These are phyloP conservation scores for Oryctes rhinoceros DNA, from an alignment of 1,140 invertebrate species.

Conservation along the genomic window DNA sequence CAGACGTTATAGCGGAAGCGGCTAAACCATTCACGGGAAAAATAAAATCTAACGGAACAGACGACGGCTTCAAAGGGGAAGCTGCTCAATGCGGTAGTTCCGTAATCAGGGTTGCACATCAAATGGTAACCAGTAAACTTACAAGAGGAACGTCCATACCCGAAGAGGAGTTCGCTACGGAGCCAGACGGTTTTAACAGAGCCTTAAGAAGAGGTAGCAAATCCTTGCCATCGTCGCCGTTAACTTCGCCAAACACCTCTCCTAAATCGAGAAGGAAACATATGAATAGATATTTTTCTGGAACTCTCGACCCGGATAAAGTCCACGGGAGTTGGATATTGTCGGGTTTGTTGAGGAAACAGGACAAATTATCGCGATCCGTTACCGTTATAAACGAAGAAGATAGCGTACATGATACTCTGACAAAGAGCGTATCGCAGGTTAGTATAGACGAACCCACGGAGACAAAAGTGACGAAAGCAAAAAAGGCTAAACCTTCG, in stretches of 20 bases:
- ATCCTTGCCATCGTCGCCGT: constrained; percentile 74
- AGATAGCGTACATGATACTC: constrained; percentile 52
- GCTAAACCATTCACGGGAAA: constrained; percentile 39
- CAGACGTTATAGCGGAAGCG: neutral
- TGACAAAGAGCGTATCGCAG: constrained; percentile 46
- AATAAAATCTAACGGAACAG: constrained; percentile 69
- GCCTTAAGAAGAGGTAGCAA: constrained; percentile 68
- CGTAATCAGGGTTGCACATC: constrained; percentile 75
- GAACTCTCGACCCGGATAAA: constrained; percentile 61
- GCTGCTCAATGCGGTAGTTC: constrained; percentile 75
- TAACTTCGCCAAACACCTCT: constrained; percentile 69
- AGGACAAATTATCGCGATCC: constrained; percentile 62
- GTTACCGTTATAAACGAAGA: constrained; percentile 61
- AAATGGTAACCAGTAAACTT: constrained; percentile 70
- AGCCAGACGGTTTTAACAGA: constrained; percentile 56
- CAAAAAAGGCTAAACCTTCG: constrained; percentile 68
- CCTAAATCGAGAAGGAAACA: constrained; percentile 65
- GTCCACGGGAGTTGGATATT: constrained; percentile 66
- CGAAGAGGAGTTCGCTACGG: constrained; percentile 50
- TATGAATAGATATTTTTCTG: constrained; percentile 64
- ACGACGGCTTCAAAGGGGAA: constrained; percentile 76
- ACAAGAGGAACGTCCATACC: constrained; percentile 48
- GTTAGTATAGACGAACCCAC: constrained; percentile 47
- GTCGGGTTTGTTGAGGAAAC: constrained; percentile 62
- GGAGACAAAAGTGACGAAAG: constrained; percentile 40